A percentile compares a stretch with the other conserved stretches of the same genome.
Conservation (phyloP, 2,113 vertebrate genomes). For the Onychorhynchus coronatus region DNA sequence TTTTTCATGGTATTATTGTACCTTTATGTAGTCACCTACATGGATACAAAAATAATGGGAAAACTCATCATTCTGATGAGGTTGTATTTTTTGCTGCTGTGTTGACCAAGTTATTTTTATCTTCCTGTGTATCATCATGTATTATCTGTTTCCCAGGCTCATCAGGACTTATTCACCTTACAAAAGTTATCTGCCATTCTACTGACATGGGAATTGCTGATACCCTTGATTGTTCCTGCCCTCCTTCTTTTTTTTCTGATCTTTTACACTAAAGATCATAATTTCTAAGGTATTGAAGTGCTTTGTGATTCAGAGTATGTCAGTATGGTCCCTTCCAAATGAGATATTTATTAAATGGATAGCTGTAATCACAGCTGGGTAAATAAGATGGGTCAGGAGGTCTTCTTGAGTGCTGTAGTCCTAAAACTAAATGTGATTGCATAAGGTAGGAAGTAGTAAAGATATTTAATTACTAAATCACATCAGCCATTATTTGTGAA, state of each 20-base stretch:
- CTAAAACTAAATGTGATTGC: not conserved
- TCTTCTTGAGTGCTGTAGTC: not conserved
- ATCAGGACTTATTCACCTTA: conserved; percentile 16
- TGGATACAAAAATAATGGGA: not conserved
- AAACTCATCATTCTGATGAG: not conserved
- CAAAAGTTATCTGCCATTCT: not conserved
- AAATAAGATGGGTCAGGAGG: conserved; percentile 10
- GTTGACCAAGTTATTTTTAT: conserved; percentile 29
- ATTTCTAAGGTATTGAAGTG: not conserved
- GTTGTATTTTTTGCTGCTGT: not conserved
- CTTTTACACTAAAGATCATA: not conserved
- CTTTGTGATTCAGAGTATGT: not conserved
- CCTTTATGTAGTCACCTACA: not conserved
- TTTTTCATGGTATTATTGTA: not conserved
- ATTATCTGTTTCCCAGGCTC: not conserved
- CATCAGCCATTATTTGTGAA: not conserved
- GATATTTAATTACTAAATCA: conserved; percentile 54
- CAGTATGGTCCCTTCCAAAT: not conserved
- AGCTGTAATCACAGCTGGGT: not conserved
- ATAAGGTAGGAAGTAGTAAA: conserved; percentile 3
- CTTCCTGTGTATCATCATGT: not conserved
- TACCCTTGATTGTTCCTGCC: not conserved
- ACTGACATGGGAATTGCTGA: not conserved
- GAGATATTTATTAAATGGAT: not conserved
- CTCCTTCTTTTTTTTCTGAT: not conserved